Percentiles rank a stretch among this genome's conserved stretches.
These are phyloP conservation scores for Oncorhynchus tshawytscha DNA, from an alignment of 2,113 vertebrate species.

Conservation along the genomic window DNA sequence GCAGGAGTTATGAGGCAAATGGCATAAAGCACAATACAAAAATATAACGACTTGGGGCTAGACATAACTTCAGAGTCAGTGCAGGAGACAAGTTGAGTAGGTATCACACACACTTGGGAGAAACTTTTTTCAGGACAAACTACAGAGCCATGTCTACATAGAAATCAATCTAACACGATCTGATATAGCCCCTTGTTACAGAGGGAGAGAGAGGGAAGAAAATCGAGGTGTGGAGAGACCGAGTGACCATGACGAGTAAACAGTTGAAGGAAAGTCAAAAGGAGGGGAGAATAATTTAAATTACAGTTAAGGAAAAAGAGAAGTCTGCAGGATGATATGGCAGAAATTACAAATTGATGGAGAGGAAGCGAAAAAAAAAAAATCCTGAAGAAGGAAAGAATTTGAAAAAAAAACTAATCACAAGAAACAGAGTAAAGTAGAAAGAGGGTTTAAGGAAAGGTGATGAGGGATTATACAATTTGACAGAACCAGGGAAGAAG, in stretches of 20 bases:
- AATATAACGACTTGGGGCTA: no score
- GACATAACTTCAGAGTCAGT: no score
- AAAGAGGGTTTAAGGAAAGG: conserved; percentile 44
- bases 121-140: no score
- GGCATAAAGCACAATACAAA: no score
- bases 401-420: conserved; percentile 36
- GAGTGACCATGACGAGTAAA: conserved; percentile 19
- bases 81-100: no score
- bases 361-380: background rate
- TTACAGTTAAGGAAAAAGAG: conserved; percentile 5
- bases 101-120: no score
- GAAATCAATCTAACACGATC: conserved; percentile 43
- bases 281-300: background rate
- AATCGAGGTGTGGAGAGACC: background rate
- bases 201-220: conserved; percentile 8
- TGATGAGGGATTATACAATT: conserved; percentile 51
- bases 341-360: background rate
- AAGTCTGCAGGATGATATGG: no score
- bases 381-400: conserved; percentile 20
- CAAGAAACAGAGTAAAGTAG: conserved; percentile 10
- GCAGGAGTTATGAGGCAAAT: no score
- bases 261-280: conserved; percentile 1
- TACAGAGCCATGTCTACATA: conserved; percentile 56
- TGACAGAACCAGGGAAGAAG: conserved; percentile 43
- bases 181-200: conserved; percentile 22